Conservation (phyloP, 2,797 vertebrate genomes). For the Threskiornis aethiopicus region DNA sequence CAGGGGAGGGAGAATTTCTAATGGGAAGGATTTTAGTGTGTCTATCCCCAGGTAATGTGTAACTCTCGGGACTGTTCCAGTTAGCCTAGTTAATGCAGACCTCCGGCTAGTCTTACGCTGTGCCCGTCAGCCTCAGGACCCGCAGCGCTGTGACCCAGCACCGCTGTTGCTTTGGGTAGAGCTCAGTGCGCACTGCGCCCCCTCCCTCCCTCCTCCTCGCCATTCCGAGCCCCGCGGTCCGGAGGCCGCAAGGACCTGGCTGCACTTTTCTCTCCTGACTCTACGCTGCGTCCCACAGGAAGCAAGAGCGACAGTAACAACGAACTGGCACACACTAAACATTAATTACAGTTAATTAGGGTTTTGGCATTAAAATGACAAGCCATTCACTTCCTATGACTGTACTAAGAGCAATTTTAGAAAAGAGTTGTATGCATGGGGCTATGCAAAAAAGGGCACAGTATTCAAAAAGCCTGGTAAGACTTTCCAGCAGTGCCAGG, state of each 20-base stretch:
- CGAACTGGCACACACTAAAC: not conserved
- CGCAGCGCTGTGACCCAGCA: not conserved
- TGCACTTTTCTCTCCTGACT: not conserved
- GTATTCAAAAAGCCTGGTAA: not conserved
- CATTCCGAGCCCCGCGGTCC: not conserved
- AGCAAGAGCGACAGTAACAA: not conserved
- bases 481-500: not conserved
- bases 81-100: not conserved
- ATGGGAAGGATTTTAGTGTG: not conserved
- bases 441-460: not conserved
- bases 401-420: not conserved
- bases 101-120: not conserved
- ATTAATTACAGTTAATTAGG: slow-evolving; percentile 1
- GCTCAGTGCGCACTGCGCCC: not conserved
- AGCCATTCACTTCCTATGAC: not conserved
- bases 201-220: not conserved
- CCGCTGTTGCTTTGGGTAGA: not conserved
- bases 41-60: not conserved
- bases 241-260: not conserved
- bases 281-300: not conserved
- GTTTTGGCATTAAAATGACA: not conserved
- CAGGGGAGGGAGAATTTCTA: not conserved
- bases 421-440: not conserved
- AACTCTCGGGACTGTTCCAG: not conserved
- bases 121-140: not conserved